phyloP scores from a whole-genome alignment of 2,113 vertebrate species.

The human region GRCh38 chr13:78010501-78011000 shows the following conservation, averaged over 20 bases:
- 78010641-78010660: background rate
- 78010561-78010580: background rate
- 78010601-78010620: background rate
- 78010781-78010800: background rate
- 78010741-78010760: background rate
- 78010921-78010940: background rate
- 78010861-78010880: background rate
- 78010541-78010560: background rate
- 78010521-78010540: background rate
- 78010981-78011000: background rate
- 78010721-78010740: background rate
- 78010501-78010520: background rate
- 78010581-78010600: background rate
- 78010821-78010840: background rate
- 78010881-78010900: background rate
- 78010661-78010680: conserved; percentile 28
- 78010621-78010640: background rate
- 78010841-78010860: background rate
- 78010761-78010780: background rate
- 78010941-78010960: background rate
- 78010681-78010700: conserved; percentile 1
- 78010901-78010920: background rate
- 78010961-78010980: background rate
- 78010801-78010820: background rate
- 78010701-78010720: conserved; percentile 3